phyloP scores from a whole-genome alignment of 35 echinoderm and acorn worm species.

The Lytechinus pictus region DNA sequence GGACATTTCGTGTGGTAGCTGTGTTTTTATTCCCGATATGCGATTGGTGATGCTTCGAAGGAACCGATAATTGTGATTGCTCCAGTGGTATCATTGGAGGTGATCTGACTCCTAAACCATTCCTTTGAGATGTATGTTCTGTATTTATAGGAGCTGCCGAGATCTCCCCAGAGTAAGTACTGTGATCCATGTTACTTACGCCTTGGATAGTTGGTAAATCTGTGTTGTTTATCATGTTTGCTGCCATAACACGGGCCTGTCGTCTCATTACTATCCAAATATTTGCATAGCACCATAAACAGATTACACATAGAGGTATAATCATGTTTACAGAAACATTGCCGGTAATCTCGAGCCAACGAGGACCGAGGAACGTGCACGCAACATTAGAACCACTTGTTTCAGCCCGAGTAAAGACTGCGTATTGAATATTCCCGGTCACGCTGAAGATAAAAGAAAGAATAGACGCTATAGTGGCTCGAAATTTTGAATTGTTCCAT shows the following conservation, averaged over 20 bases:
- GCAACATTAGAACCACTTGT: background rate
- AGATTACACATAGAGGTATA: background rate
- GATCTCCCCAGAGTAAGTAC: background rate
- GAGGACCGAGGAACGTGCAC: background rate
- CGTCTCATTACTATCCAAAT: background rate
- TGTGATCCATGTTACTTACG: background rate
- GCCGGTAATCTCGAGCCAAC: background rate
- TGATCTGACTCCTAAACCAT: background rate
- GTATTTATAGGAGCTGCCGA: background rate
- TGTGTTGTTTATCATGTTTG: background rate
- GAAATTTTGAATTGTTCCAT: background rate
- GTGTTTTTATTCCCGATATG: too few relatives aligned
- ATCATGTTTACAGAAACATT: background rate
- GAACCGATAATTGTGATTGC: background rate
- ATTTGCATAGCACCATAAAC: background rate
- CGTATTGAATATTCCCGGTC: background rate
- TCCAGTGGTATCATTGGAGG: background rate
- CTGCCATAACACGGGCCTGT: background rate
- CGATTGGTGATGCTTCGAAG: too few relatives aligned
- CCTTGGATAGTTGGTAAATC: background rate
- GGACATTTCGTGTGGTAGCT: too few relatives aligned
- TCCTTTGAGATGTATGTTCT: background rate
- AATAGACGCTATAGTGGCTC: background rate
- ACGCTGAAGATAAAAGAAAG: background rate
- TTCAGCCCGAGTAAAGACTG: background rate